These are phyloP conservation scores for Crotalus tigris DNA, from an alignment of 2,113 vertebrate genomes.

Conservation along the genomic window DNA sequence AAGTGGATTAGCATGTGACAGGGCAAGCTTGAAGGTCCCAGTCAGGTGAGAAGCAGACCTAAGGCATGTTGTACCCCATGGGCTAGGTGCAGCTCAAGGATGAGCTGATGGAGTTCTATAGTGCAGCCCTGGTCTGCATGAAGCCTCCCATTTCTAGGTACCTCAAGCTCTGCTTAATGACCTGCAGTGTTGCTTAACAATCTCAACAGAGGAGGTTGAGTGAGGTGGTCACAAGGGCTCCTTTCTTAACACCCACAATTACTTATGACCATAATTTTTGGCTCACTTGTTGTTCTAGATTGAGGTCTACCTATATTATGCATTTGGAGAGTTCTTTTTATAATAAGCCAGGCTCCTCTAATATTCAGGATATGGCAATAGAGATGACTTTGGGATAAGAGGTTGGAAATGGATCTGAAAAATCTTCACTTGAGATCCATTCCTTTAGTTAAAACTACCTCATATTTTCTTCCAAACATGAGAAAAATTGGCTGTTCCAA, in stretches of 20 bases:
- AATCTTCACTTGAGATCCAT: background rate
- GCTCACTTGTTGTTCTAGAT: background rate
- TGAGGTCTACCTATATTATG: background rate
- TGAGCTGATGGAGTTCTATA: background rate
- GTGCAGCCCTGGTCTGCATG: background rate
- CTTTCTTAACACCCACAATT: background rate
- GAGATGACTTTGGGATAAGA: background rate
- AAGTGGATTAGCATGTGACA: background rate
- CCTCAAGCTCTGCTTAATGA: background rate
- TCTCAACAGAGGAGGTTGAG: background rate
- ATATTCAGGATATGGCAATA: background rate
- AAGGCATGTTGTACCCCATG: background rate
- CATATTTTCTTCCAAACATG: background rate
- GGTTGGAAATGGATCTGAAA: background rate
- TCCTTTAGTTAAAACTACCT: too few relatives aligned
- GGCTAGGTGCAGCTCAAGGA: background rate
- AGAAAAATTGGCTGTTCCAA: background rate
- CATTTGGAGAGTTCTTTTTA: background rate
- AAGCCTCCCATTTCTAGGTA: background rate
- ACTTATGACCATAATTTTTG: background rate
- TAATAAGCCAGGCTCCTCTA: background rate
- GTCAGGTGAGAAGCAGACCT: background rate
- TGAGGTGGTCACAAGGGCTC: background rate
- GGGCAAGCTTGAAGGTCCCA: background rate
- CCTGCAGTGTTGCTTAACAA: background rate